Evolutionary conservation across 2,888 invertebrate species (phyloP).

Genomic region (Drosophila leonis): DNA sequence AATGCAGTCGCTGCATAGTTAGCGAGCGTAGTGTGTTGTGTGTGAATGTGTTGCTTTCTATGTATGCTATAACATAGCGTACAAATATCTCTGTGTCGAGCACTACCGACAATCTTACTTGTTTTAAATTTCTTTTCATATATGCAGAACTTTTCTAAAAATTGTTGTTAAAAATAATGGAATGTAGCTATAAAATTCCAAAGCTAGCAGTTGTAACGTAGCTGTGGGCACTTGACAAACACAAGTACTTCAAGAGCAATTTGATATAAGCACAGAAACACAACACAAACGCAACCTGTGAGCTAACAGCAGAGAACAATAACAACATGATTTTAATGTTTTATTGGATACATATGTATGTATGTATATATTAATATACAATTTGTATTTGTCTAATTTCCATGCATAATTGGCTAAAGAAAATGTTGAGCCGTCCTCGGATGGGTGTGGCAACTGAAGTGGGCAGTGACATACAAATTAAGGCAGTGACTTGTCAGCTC

Average conservation of each 20-base stretch:
- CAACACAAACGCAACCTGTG: background rate
- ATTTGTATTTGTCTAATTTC: constrained; percentile 32
- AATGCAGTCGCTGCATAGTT: background rate
- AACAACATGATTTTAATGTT: constrained; percentile 1
- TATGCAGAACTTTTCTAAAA: background rate
- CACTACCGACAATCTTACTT: background rate
- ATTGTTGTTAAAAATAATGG: background rate
- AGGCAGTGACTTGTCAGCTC: constrained; percentile 8
- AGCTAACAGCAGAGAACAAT: constrained; percentile 8
- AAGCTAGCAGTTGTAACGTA: constrained; percentile 9
- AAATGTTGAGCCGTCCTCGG: constrained; percentile 34
- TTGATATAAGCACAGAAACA: constrained; percentile 6
- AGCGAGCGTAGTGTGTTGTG: no score
- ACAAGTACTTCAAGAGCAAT: constrained; percentile 44
- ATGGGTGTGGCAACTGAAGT: constrained; percentile 31
- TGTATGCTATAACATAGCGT: background rate
- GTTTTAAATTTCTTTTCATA: background rate
- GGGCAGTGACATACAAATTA: constrained; percentile 36
- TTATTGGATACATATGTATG: background rate
- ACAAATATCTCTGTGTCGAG: background rate
- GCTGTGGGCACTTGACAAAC: constrained; percentile 14
- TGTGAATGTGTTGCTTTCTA: background rate
- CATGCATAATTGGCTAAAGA: constrained; percentile 64
- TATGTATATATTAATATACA: background rate
- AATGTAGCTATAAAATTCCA: constrained; percentile 7